Conservation (phyloP, 2,113 vertebrate genomes). For the Lucifuga dentata region DNA sequence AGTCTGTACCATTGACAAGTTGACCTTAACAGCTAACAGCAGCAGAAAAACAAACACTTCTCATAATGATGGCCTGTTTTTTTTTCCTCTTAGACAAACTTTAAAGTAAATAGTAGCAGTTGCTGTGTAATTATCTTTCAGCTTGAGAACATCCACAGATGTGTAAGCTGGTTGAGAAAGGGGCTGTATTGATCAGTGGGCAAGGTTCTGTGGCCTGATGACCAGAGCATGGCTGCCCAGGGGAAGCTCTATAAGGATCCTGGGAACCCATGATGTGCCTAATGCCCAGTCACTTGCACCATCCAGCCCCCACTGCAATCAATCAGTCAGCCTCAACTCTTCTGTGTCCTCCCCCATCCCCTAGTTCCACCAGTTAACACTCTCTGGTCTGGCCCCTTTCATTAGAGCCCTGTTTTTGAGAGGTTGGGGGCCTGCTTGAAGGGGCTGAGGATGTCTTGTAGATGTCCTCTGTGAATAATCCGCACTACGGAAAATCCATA, state of each 20-base stretch:
- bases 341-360: slow-evolving; percentile 64
- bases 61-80: slow-evolving; percentile 53
- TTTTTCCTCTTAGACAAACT: slow-evolving; percentile 47
- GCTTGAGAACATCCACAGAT: slow-evolving; percentile 79
- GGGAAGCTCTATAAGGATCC: slow-evolving; percentile 73
- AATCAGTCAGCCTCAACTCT: slow-evolving; percentile 68
- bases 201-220: slow-evolving; percentile 78
- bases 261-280: slow-evolving; percentile 82
- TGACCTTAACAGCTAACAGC: slow-evolving; percentile 71
- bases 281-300: slow-evolving; percentile 81
- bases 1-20: slow-evolving; percentile 62
- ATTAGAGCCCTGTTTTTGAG: slow-evolving; percentile 75
- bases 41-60: slow-evolving; percentile 76
- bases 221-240: slow-evolving; percentile 67
- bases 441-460: slow-evolving; percentile 73
- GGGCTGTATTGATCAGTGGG: slow-evolving; percentile 76
- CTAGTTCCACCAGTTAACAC: slow-evolving; percentile 66
- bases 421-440: slow-evolving; percentile 66
- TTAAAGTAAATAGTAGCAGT: slow-evolving; percentile 74
- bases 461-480: slow-evolving; percentile 85
- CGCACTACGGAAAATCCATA: slow-evolving; percentile 84
- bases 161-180: slow-evolving; percentile 63
- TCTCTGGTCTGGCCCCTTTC: slow-evolving; percentile 68
- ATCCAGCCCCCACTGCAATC: slow-evolving; percentile 38
- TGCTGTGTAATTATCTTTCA: slow-evolving; percentile 82